A percentile compares a stretch with the other conserved stretches of the same genome.
Evolutionary conservation across 2,797 vertebrate genomes (phyloP).

Genomic region (Fratercula arctica): DNA sequence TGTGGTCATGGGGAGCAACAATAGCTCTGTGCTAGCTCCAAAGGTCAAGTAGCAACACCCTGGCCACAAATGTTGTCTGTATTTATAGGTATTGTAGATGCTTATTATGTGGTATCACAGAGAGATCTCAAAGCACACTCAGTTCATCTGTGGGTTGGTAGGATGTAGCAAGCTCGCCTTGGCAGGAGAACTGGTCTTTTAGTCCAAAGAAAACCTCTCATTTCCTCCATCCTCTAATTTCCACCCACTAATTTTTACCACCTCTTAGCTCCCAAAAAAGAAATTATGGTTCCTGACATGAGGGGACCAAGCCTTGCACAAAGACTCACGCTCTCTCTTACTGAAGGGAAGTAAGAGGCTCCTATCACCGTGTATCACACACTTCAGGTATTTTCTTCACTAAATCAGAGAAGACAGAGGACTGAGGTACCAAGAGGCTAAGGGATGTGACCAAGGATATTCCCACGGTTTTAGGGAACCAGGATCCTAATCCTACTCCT

Average conservation of each 20-base stretch:
- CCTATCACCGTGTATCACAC: not conserved
- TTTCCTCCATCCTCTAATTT: not conserved
- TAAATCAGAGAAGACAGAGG: not conserved
- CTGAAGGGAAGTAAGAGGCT: not conserved
- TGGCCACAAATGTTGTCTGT: not conserved
- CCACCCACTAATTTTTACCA: not conserved
- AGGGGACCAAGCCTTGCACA: not conserved
- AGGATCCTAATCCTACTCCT: not conserved
- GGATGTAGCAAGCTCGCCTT: not conserved
- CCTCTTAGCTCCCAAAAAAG: not conserved
- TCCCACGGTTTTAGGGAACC: not conserved
- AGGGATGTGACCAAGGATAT: not conserved
- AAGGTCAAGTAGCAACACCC: not conserved
- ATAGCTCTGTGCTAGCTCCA: not conserved
- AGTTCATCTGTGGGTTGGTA: not conserved
- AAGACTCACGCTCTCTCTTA: not conserved
- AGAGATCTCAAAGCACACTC: not conserved
- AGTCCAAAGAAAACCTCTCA: not conserved
- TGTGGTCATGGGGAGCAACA: not conserved
- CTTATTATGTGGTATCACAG: not conserved
- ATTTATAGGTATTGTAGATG: not conserved
- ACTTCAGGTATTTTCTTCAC: not conserved
- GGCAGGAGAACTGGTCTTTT: not conserved
- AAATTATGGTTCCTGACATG: not conserved
- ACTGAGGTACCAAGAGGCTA: not conserved